Evolutionary conservation across 1,140 invertebrate genomes (phyloP), one percentile per base, ranked within the genome.

Genomic region (Antheraea pernyi): DNA sequence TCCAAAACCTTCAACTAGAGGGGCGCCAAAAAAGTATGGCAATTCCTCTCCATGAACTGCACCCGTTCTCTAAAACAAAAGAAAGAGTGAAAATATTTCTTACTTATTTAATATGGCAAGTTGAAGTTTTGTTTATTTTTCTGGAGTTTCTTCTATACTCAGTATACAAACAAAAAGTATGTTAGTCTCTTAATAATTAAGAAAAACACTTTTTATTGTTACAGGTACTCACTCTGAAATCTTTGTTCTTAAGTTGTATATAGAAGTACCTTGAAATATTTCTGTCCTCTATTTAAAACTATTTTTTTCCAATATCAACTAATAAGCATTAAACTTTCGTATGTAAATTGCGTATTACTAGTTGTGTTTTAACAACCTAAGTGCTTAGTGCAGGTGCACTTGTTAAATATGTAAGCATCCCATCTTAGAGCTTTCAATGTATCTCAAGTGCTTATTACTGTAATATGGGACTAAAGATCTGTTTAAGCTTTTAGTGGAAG

Each of bases 1-100:
- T 68, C 95, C 95, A 59, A 98, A 93, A 7, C 96, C 96, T 18
- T 96, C 96, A n/a, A 97, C 95, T 65, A 96, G 91, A 46, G 95
- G 97, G 62, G 95, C 96, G 37, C 97, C 97, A 82, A 97, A 98
- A 70, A 99, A 94, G 82, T 98, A 99, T 0, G 97, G 96, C 70
- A 99, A 84, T 78, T 99, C 98, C 89, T 99, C 98, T 5, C 98
- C 98, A 76, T 98, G 97, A 39, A 98, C 96, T 74, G 97, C 97
- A 6, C 97, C 97, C 91, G 96, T 95, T 72, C 96, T 94, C 96
- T 97, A 93, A 53, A 81, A 70, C 48, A 76, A 73, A 68, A 46
- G 11, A n/a, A 53, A 53, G 4, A 13, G 11, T 53, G 16, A 53
- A 53, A 53, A 11, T 53, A 42, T 53, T 42, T 42, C 39, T 42